phyloP scores from a whole-genome alignment of 2,888 invertebrate genomes.

The Cyclophora punctaria region DNA sequence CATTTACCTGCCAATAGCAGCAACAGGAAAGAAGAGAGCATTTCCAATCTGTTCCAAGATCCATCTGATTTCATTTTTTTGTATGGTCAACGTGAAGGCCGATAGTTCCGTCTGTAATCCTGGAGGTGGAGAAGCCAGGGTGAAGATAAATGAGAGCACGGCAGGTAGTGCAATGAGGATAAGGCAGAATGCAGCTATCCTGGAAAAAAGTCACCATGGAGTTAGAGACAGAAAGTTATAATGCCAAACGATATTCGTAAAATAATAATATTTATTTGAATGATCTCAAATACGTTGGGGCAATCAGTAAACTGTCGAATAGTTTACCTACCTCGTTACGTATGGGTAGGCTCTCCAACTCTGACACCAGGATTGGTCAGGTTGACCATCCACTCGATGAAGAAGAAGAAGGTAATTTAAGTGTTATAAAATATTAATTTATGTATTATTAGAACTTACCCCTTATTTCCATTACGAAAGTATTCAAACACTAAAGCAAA shows the following conservation, averaged over 20 bases:
- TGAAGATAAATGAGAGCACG: slow-evolving; percentile 73
- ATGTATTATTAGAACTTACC: slow-evolving; percentile 42
- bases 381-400: too few relatives aligned
- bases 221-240: too few relatives aligned
- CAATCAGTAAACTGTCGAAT: too few relatives aligned
- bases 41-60: slow-evolving; percentile 62
- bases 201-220: slow-evolving; percentile 15
- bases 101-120: slow-evolving; percentile 65
- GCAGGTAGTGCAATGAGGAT: slow-evolving; percentile 70
- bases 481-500: slow-evolving; percentile 79
- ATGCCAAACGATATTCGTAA: too few relatives aligned
- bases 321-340: too few relatives aligned
- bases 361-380: too few relatives aligned
- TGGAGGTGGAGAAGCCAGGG: slow-evolving; percentile 74
- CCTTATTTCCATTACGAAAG: slow-evolving; percentile 72
- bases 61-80: slow-evolving; percentile 61
- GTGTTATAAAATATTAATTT: too few relatives aligned
- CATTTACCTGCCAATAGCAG: slow-evolving; percentile 77
- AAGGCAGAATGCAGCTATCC: slow-evolving; percentile 48
- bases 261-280: too few relatives aligned
- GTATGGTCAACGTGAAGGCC: slow-evolving; percentile 49
- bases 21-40: slow-evolving; percentile 74
- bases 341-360: too few relatives aligned
- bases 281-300: too few relatives aligned
- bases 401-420: too few relatives aligned